Percentiles rank a stretch among this genome's conserved stretches.
These are phyloP conservation scores for Seira sanloemensis DNA, from an alignment of 2,888 invertebrate genomes.

Conservation along the genomic window DNA sequence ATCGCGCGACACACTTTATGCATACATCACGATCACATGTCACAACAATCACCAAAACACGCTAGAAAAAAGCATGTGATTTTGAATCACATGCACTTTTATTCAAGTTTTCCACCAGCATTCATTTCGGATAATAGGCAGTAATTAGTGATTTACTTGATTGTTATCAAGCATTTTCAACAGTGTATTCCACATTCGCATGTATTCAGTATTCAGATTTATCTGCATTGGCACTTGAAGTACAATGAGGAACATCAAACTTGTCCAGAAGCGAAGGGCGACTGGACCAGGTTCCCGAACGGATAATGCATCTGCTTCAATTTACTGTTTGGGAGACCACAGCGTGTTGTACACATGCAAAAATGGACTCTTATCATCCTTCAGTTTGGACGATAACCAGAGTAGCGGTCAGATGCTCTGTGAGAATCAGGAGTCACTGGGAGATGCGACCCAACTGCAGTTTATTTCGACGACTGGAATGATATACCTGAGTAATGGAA, in stretches of 20 bases:
- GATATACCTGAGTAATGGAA: slow-evolving; percentile 51
- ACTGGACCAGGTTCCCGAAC: slow-evolving; percentile 9
- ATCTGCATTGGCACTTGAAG: too few relatives aligned
- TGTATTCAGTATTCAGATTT: too few relatives aligned
- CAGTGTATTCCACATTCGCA: too few relatives aligned
- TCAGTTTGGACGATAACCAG: slow-evolving; percentile 15
- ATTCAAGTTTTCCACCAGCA: too few relatives aligned
- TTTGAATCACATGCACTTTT: too few relatives aligned
- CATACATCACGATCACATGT: too few relatives aligned
- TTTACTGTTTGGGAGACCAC: slow-evolving; percentile 65
- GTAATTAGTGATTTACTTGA: too few relatives aligned
- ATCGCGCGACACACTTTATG: not conserved
- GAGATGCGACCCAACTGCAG: slow-evolving; percentile 56
- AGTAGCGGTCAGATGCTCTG: slow-evolving; percentile 20
- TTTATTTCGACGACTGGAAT: slow-evolving; percentile 55
- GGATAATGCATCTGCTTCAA: too few relatives aligned
- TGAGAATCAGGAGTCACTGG: slow-evolving; percentile 31
- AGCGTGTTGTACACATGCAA: slow-evolving; percentile 48
- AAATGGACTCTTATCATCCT: slow-evolving; percentile 13
- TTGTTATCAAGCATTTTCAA: too few relatives aligned
- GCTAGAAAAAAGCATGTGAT: too few relatives aligned
- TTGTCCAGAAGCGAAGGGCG: slow-evolving; percentile 43
- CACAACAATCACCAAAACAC: too few relatives aligned
- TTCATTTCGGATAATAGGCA: too few relatives aligned
- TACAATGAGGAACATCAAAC: slow-evolving; percentile 67